These are phyloP conservation scores for Bombus haemorrhoidalis DNA, from an alignment of 1,140 invertebrate species.

Conservation along the genomic window DNA sequence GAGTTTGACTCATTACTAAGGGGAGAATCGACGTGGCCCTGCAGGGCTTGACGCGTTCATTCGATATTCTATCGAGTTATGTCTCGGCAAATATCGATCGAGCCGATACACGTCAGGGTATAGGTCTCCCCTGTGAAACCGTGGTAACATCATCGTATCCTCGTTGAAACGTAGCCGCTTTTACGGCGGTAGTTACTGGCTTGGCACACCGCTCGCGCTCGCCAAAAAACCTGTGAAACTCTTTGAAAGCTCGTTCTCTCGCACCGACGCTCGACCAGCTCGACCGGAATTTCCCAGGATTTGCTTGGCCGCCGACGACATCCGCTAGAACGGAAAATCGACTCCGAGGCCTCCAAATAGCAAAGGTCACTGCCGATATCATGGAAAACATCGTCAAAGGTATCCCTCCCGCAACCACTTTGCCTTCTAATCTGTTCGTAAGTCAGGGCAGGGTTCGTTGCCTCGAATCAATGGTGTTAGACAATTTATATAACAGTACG, in stretches of 20 bases:
- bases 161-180: conserved; percentile 34
- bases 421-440: background rate
- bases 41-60: conserved; percentile 55
- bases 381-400: background rate
- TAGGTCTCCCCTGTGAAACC: conserved; percentile 44
- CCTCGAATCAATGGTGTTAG: no score
- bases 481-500: background rate
- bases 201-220: background rate
- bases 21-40: conserved; percentile 32
- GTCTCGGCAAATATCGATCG: conserved; percentile 72
- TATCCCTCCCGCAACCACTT: background rate
- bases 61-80: conserved; percentile 71
- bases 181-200: background rate
- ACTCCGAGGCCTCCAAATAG: conserved; percentile 14
- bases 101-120: conserved; percentile 47
- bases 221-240: conserved; percentile 57
- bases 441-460: background rate
- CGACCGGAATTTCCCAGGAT: conserved; percentile 36
- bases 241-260: conserved; percentile 54
- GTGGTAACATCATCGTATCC: conserved; percentile 48
- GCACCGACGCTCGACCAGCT: conserved; percentile 52
- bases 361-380: conserved; percentile 10
- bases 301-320: conserved; percentile 11
- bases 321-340: conserved; percentile 30
- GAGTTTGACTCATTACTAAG: conserved; percentile 53